Percentiles rank a stretch among this genome's conserved stretches.
These are phyloP conservation scores for Drosophila grimshawi DNA, from an alignment of 1,140 invertebrate genomes.

Conservation along the genomic window DNA sequence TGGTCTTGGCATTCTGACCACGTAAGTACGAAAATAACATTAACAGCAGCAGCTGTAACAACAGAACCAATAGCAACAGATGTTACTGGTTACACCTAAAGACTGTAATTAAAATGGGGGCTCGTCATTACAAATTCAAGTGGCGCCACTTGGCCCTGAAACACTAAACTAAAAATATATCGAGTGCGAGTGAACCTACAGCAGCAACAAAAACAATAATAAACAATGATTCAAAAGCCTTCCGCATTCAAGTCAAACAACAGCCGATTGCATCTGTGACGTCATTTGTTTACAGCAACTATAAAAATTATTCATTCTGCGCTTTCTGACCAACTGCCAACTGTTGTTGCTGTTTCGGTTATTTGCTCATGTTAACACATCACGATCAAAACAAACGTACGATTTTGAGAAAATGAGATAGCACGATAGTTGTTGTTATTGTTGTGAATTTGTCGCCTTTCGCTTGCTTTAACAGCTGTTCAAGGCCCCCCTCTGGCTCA, in stretches of 20 bases:
- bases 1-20: conserved; percentile 75
- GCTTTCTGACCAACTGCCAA: conserved; percentile 25
- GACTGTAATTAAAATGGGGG: conserved; percentile 9
- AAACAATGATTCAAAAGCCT: conserved; percentile 19
- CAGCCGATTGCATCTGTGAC: conserved; percentile 54
- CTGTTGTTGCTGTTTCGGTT: conserved; percentile 22
- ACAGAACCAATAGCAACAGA: conserved; percentile 15
- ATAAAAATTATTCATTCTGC: conserved; percentile 42
- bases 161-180: conserved; percentile 2
- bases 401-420: conserved; percentile 79
- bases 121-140: conserved; percentile 30
- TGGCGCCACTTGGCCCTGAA: conserved; percentile 37
- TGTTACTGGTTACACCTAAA: background rate
- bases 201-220: background rate
- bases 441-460: conserved; percentile 24
- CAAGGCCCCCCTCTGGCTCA: conserved; percentile 49
- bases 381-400: conserved; percentile 79
- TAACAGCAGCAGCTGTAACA: background rate
- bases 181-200: conserved; percentile 20
- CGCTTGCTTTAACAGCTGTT: conserved; percentile 60
- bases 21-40: conserved; percentile 59
- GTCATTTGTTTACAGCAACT: conserved; percentile 75
- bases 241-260: conserved; percentile 56
- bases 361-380: conserved; percentile 35
- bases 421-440: conserved; percentile 52